Percentiles rank a stretch among this genome's conserved stretches.
Conservation (phyloP, 1,140 invertebrate species). For the Panonychus citri region DNA sequence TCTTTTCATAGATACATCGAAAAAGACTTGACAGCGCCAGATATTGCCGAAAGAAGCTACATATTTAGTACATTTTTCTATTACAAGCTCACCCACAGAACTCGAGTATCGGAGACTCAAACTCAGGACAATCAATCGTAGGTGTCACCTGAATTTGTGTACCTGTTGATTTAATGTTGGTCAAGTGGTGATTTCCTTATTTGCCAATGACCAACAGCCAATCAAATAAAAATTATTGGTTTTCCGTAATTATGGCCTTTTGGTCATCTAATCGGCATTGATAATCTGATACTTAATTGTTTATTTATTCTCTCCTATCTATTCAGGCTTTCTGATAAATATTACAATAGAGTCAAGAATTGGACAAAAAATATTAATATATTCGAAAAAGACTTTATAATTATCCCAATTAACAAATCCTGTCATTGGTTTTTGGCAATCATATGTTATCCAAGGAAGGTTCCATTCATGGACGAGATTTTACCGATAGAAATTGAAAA, state of each 20-base stretch:
- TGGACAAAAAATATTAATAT: conserved; percentile 93
- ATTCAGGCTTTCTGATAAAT: conserved; percentile 39
- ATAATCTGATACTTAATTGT: no score
- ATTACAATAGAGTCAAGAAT: conserved; percentile 66
- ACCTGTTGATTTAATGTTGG: no score
- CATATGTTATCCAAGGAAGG: conserved; percentile 53
- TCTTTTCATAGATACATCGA: background rate
- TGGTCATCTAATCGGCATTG: no score
- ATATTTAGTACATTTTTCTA: conserved; percentile 95
- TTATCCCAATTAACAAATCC: conserved; percentile 92
- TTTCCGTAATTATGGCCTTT: no score
- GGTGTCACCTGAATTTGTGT: no score
- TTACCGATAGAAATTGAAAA: background rate
- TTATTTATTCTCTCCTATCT: background rate
- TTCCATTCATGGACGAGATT: background rate
- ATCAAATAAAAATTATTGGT: no score
- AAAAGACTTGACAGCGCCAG: conserved; percentile 41
- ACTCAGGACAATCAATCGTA: background rate
- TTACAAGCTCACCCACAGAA: no score
- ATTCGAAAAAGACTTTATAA: conserved; percentile 85
- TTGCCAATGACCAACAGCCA: no score
- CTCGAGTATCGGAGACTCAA: no score
- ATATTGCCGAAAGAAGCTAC: conserved; percentile 53
- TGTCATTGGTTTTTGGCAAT: conserved; percentile 92
- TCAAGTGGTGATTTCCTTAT: no score